Base-by-base conservation (phyloP, 2,888 invertebrate species). In the Nemotelus nigrinus region DNA sequence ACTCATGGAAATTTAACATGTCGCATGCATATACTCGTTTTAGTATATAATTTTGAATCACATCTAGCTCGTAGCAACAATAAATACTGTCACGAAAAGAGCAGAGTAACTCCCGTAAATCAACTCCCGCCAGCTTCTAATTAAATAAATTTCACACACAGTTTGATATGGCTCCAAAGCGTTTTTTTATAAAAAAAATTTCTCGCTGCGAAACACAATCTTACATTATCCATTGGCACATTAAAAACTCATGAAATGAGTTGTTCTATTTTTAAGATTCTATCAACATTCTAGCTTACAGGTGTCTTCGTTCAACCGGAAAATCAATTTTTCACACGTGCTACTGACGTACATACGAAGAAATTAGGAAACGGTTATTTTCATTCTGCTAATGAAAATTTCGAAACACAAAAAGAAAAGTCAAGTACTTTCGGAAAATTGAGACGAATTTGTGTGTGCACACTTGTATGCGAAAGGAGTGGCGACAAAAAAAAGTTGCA, bases 251-350 rank as follows among this genome's bases (percentile, higher is more conserved):
- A 65, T 65, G 65, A 45, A 65, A 3, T 39, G 63, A 25, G 39
- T 65, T n/a, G 10, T 44, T 65, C 65, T 65, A 65, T 39, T 65
- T 65, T 65, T 65, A 65, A 25, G 2, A 8, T 63, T 63, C 41
- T 25, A 41, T 43, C 4, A 39, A 8, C 8, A 47, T 47, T 65
- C 6, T 8, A 70, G 41, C 53, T 68, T 68, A 68, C 68, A 68
- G 55, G 70, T 70, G 55, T 50, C 43, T 70, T 41, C 43, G 43
- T 25, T 50, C 41, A 43, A 41, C 8, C 25, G 60, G 60, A 53
- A 70, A 70, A 70, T 70, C 68, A 70, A 70, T 70, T 70, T 48
- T 55, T 55, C 70, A 53, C 70, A 55, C 55, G 70, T 43, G 55
- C 70, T 43, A 25, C 53, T 70, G 70, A 70, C 70, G 55, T 50